Evolutionary conservation across 2,113 vertebrate genomes (phyloP), one percentile per base, ranked within the genome.

Genomic region (Acanthochromis polyacanthus): DNA sequence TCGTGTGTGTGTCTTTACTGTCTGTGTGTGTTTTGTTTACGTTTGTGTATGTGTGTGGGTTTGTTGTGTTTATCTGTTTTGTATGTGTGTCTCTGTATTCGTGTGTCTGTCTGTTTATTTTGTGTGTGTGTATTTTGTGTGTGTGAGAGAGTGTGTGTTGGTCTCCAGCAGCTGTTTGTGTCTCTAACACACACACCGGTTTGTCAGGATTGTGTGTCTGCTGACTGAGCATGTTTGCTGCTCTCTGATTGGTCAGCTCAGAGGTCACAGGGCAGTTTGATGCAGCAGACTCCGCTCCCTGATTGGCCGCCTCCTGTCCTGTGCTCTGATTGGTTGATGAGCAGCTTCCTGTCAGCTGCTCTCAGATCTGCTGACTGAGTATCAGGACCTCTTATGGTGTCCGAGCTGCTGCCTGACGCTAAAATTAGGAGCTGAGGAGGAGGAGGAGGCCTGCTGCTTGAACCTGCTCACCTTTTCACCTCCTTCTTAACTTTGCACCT

Each of bases 381-480:
- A 62, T 81, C 76, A 85, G 87, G 85, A 85, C 87, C 79, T 71
- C 65, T 90, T 92, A 81, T 84, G 88, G 58, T 71, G 87, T 89
- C 86, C 76, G 66, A 75, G 63, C 28, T 9, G 73, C 78, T 88
- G 90, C 90, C 83, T 84, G 84, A 75, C 1, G 52, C 3, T 50
- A 53, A 79, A 89, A 91, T 71, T 74, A 84, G 78, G 88, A 90
- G 82, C 45, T 0, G 45, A 55, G 30, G 16, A 15, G 45, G 16
- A 15, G 45, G 25, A 25, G 45, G 45, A 28, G 45, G 14, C 62
- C 63, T 2, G 45, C 45, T 46, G 45, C 8, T 17, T 0, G 38
- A 10, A 23, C 60, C 50, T 57, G 2, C 32, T 28, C 72, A 23
- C 36, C 71, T 25, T 57, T 48, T 50, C 25, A 0, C 14, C 23